Evolutionary conservation across 2,113 vertebrate genomes (phyloP), one percentile per base, ranked within the genome.

Genomic region (Gallinago media): DNA sequence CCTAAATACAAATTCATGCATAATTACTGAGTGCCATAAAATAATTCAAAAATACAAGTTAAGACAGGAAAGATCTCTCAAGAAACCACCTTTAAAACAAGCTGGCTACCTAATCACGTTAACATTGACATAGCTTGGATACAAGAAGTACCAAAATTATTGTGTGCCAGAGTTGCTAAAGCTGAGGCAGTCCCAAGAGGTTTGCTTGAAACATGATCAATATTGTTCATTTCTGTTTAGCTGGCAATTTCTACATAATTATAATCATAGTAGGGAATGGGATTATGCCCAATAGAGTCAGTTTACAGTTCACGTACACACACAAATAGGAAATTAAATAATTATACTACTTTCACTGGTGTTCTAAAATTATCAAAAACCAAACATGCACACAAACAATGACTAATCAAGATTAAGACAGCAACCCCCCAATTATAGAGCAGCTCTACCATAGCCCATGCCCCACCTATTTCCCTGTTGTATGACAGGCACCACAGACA

Each of bases 1-100:
- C 72, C 74, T 74, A 94, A 96, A 97, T 55, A 94, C 58, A 92
- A 95, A 96, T 83, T 91, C 67, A 92, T 31, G 23, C 12, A 15
- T 93, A 78, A 91, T 86, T 96, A 92, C 29, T 8, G 19, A 77
- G 20, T 77, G 46, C 27, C 44, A 50, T 32, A 89, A 75, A 75
- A 84, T 62, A 70, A 70, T 79, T 10, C 29, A 65, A 26, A 75
- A 50, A 34, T 38, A 47, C 58, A 52, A 74, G 38, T 31, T 16
- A 83, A 52, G 36, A 71, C 12, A 67, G 67, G 29, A 47, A 79
- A 78, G 19, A 17, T 88, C 18, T 68, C 58, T 84, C 8, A 76
- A 78, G 40, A 94, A 95, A 36, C 42, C 22, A 63, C 11, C 31
- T 85, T 90, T 68, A 79, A 79, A 67, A 52, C 32, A 83, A 75